A percentile compares a stretch with the other conserved stretches of the same genome.
Evolutionary conservation across 2,888 invertebrate genomes (phyloP).

Genomic region (Heliconius hortense): DNA sequence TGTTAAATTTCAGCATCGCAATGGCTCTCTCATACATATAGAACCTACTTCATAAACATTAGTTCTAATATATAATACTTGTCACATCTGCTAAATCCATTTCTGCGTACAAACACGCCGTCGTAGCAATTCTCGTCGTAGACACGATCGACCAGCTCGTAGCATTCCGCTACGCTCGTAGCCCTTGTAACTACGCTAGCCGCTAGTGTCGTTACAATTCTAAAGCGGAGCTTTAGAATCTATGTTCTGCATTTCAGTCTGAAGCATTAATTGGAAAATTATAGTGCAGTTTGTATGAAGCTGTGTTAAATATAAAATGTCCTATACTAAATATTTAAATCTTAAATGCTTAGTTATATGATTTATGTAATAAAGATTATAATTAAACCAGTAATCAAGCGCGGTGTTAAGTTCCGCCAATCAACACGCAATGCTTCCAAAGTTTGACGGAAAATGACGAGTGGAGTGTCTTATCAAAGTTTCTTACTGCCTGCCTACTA

Average conservation of each 20-base stretch:
- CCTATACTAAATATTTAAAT: no score
- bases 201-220: neutral
- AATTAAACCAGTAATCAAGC: no score
- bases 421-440: neutral
- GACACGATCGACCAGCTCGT: conserved; percentile 6
- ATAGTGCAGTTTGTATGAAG: neutral
- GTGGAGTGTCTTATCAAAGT: no score
- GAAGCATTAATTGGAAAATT: neutral
- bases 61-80: neutral
- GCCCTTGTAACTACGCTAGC: neutral
- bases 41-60: neutral
- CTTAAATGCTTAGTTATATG: no score
- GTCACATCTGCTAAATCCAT: conserved; percentile 10
- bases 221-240: conserved; percentile 1
- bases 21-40: neutral
- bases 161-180: conserved; percentile 2
- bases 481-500: neutral
- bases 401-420: neutral
- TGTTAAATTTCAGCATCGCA: neutral
- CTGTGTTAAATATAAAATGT: neutral
- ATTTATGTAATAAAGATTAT: no score
- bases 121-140: conserved; percentile 7
- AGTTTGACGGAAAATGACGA: neutral
- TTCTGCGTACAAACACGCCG: conserved; percentile 10
- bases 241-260: neutral